Evolutionary conservation across 2,113 vertebrate species (phyloP), one percentile per base, ranked within the genome.

Genomic region (Aptenodytes forsteri): DNA sequence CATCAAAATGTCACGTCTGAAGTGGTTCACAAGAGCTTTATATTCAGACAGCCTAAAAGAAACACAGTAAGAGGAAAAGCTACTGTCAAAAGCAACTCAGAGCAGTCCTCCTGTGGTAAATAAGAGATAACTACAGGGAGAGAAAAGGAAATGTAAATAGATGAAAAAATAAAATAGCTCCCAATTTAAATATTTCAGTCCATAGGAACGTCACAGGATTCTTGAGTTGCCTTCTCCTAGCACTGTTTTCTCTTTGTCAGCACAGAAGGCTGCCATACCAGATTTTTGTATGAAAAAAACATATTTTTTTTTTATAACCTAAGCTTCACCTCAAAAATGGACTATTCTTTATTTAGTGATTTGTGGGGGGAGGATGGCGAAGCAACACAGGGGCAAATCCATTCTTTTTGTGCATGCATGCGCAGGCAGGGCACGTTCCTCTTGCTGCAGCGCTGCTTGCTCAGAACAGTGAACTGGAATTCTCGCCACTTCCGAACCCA

Each of bases 401-500:
- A 17, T 47, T 52, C 83, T 56, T 46, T 77, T 7, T n/a, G 66
- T 4, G 17, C 8, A 3, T 70, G 40, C 54, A 7, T 26, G 44
- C 29, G 9, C 11, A 29, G 49, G 23, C 42, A 80, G 58, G 78
- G n/a, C 65, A 26, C 3, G 4, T 56, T 69, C 30, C 52, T 78
- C 71, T 30, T 46, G 32, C 26, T 20, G 44, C 58, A 32, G n/a
- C 1, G 4, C 65, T 61, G 58, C 85, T 78, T 34, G 27, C 32
- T 92, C 80, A 19, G 42, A 83, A 54, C 38, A 84, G 36, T 5
- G 13, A 88, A 49, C 34, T 81, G 78, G 81, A 93, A 86, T 95
- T 96, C 89, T 93, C 4, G 2, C 81, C 83, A 61, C 94, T 96
- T 97, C 71, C 61, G 10, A 96, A 94, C 72, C 73, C 54, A 77